Conservation (phyloP, 2,888 invertebrate species). For the Orthonevra nobilis region DNA sequence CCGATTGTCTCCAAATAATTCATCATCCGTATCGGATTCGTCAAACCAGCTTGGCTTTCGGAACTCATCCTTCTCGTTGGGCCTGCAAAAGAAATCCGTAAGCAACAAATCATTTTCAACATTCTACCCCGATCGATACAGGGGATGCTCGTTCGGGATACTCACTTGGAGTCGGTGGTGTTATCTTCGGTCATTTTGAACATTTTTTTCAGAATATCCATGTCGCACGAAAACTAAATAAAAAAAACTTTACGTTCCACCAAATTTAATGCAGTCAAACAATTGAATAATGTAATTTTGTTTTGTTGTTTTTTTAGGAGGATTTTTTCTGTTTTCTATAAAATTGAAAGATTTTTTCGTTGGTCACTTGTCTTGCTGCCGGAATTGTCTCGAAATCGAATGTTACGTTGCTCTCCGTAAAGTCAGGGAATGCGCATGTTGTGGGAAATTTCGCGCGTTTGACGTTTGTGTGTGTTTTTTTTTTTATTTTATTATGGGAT, state of each 20-base stretch:
- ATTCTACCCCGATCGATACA: slow-evolving; percentile 58
- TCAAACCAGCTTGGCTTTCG: slow-evolving; percentile 80
- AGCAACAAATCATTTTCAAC: no score
- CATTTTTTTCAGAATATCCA: slow-evolving; percentile 77
- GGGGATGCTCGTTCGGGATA: slow-evolving; percentile 47
- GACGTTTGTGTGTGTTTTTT: slow-evolving; percentile 28
- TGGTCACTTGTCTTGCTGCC: slow-evolving; percentile 55
- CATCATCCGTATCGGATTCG: slow-evolving; percentile 80
- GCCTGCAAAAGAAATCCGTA: slow-evolving; percentile 54
- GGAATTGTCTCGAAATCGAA: slow-evolving; percentile 65
- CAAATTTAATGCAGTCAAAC: slow-evolving; percentile 33
- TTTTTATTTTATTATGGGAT: slow-evolving; percentile 34
- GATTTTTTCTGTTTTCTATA: slow-evolving; percentile 1
- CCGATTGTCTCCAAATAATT: slow-evolving; percentile 78
- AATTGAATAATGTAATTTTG: slow-evolving; percentile 29
- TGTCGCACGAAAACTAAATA: slow-evolving; percentile 62
- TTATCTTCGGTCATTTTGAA: slow-evolving; percentile 73
- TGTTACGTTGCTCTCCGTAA: slow-evolving; percentile 56
- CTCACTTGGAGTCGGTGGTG: slow-evolving; percentile 72
- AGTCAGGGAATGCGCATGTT: slow-evolving; percentile 62
- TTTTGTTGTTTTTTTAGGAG: slow-evolving; percentile 12
- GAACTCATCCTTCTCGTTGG: slow-evolving; percentile 78
- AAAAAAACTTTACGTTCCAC: slow-evolving; percentile 50
- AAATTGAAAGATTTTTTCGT: slow-evolving; percentile 23
- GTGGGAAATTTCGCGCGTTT: slow-evolving; percentile 56